These are phyloP conservation scores for Hypocryptadius cinnamomeus DNA, from an alignment of 2,113 vertebrate species.

Conservation along the genomic window DNA sequence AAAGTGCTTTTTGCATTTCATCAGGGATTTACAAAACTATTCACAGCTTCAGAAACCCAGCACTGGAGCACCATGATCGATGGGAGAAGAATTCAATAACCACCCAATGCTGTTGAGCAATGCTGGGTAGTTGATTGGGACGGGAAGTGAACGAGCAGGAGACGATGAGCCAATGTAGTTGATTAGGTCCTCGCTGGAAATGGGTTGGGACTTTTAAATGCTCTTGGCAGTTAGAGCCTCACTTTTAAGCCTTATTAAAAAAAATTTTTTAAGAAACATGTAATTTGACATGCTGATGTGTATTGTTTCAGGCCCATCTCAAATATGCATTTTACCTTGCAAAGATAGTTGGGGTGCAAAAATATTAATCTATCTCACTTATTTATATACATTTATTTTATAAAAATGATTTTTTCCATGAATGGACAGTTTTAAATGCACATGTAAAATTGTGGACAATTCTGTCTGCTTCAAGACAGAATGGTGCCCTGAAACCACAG, in stretches of 20 bases:
- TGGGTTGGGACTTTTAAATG: background rate
- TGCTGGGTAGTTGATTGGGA: background rate
- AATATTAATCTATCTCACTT: background rate
- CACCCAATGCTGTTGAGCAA: background rate
- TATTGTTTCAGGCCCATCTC: background rate
- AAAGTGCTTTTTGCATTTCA: constrained; percentile 41
- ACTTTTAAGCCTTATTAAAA: background rate
- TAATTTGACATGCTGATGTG: background rate
- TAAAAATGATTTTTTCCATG: background rate
- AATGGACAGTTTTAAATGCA: background rate
- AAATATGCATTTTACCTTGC: background rate
- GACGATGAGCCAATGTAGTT: background rate
- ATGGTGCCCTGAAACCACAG: background rate
- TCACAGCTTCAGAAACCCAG: background rate
- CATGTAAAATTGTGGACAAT: background rate
- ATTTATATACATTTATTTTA: background rate
- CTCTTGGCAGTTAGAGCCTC: background rate
- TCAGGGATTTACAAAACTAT: constrained; percentile 45
- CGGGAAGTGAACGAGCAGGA: background rate
- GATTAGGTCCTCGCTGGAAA: background rate
- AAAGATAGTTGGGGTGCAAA: background rate
- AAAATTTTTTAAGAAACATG: background rate
- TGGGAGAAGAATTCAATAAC: constrained; percentile 21
- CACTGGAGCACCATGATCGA: background rate
- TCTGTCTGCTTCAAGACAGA: background rate